Percentiles rank a stretch among this genome's conserved stretches.
Evolutionary conservation across 2,797 vertebrate genomes (phyloP).

Genomic region (Hozukius guyotensis): DNA sequence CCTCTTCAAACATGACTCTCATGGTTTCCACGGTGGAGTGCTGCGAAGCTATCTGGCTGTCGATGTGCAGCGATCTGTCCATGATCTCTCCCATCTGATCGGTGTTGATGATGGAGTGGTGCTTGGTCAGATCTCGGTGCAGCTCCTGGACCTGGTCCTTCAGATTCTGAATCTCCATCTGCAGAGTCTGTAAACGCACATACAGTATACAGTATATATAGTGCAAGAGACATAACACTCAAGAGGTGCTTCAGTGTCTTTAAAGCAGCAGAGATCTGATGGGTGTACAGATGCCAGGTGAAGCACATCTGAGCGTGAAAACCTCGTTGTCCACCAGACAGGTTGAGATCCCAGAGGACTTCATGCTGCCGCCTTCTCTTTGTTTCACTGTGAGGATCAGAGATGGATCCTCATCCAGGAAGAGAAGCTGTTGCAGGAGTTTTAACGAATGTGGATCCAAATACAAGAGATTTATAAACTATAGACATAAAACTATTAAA

Average conservation of each 20-base stretch:
- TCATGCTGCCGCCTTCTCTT: conserved; percentile 1
- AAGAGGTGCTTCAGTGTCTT: not conserved
- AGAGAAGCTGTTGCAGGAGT: not conserved
- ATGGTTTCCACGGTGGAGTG: conserved; percentile 87
- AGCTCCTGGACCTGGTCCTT: conserved; percentile 96
- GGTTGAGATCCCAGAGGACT: conserved; percentile 5
- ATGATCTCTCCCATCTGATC: conserved; percentile 90
- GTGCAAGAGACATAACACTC: not conserved
- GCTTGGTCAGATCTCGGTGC: conserved; percentile 94
- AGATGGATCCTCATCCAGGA: not conserved
- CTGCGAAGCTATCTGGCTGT: conserved; percentile 86
- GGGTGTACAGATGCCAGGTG: not conserved
- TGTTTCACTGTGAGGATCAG: conserved; percentile 9
- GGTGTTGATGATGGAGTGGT: conserved; percentile 93
- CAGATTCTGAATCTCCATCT: conserved; percentile 89
- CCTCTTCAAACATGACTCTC: conserved; percentile 91
- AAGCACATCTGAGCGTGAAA: conserved; percentile 23
- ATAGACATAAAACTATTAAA: not conserved
- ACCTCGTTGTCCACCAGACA: not conserved
- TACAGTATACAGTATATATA: not conserved
- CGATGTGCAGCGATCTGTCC: conserved; percentile 88
- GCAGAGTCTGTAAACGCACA: conserved; percentile 82
- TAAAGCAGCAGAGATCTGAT: conserved; percentile 31
- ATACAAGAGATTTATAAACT: not conserved
- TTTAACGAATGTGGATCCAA: not conserved